phyloP scores from a whole-genome alignment of 2,113 vertebrate species.

The Butastur rufipennis region DNA sequence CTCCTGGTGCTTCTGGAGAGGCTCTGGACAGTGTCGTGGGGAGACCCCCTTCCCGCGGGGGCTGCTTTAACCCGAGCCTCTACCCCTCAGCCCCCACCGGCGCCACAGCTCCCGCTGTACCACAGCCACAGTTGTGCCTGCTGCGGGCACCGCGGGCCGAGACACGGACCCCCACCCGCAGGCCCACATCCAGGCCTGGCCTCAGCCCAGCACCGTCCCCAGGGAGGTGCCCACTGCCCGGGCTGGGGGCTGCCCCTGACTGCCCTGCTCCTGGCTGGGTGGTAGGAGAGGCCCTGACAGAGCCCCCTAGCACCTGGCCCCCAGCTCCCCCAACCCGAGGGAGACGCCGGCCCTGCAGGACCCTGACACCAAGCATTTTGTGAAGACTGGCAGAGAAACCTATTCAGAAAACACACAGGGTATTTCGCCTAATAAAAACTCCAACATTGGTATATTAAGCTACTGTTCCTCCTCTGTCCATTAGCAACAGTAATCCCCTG shows the following conservation, averaged over 20 bases:
- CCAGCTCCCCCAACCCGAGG: neutral
- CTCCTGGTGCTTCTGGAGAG: neutral
- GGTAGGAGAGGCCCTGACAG: accelerated
- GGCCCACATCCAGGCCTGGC: too few relatives aligned
- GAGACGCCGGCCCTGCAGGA: neutral
- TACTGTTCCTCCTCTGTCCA: neutral
- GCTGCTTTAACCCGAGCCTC: neutral
- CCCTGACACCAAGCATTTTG: neutral
- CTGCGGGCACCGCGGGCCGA: accelerated
- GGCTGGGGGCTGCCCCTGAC: neutral
- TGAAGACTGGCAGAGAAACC: neutral
- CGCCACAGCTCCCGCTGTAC: accelerated
- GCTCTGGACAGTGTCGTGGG: neutral
- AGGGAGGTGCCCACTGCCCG: neutral
- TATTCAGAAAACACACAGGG: neutral
- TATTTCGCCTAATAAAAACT: neutral
- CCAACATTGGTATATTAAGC: neutral
- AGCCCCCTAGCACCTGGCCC: neutral
- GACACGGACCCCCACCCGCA: accelerated
- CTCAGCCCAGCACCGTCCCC: neutral
- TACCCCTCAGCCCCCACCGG: accelerated
- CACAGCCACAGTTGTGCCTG: neutral
- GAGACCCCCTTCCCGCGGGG: accelerated
- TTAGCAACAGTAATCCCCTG: neutral
- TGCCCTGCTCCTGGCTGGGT: neutral